phyloP scores from a whole-genome alignment of 2,113 vertebrate genomes.

The Dascyllus trimaculatus region DNA sequence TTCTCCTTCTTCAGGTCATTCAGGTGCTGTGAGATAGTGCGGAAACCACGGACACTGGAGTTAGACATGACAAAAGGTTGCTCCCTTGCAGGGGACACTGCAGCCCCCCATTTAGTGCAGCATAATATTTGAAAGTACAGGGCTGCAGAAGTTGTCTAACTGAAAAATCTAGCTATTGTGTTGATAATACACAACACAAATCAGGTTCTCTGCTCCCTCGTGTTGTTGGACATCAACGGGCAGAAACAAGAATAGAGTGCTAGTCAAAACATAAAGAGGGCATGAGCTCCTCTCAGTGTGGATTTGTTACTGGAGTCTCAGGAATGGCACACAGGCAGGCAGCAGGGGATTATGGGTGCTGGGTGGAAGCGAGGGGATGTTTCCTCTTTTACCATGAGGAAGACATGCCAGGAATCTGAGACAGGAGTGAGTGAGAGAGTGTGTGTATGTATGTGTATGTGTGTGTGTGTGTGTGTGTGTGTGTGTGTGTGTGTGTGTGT shows the following conservation, averaged over 20 bases:
- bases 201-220: not conserved
- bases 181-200: not conserved
- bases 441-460: not conserved
- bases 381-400: constrained; percentile 86
- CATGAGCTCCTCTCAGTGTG: constrained; percentile 23
- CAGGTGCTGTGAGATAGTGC: constrained; percentile 98
- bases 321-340: constrained; percentile 36
- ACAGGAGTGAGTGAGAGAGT: not conserved
- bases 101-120: constrained; percentile 79
- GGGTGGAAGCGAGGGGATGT: constrained; percentile 44
- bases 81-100: constrained; percentile 73
- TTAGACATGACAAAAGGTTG: constrained; percentile 89
- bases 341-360: constrained; percentile 43
- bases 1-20: constrained; percentile 99
- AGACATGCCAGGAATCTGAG: constrained; percentile 90
- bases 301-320: constrained; percentile 11
- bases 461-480: constrained; percentile 23
- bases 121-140: constrained; percentile 38
- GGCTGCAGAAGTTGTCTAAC: not conserved
- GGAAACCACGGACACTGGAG: constrained; percentile 84
- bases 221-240: constrained; percentile 14
- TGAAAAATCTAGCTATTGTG: constrained; percentile 1
- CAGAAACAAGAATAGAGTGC: not conserved
- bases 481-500: constrained; percentile 6
- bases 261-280: constrained; percentile 27